Evolutionary conservation across 2,888 invertebrate genomes (phyloP).

Genomic region (Julus scanicus): DNA sequence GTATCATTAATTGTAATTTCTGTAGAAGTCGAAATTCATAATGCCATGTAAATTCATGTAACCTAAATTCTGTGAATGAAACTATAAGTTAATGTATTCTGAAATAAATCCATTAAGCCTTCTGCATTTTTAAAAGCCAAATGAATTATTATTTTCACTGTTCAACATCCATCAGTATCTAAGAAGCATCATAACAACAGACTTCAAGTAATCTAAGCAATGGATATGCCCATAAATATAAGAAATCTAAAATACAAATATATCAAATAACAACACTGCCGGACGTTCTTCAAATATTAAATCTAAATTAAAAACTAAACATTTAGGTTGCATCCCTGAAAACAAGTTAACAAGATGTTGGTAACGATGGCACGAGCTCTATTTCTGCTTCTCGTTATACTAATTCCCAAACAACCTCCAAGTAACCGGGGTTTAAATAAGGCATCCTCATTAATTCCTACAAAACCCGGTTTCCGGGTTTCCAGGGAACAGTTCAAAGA

Average conservation of each 20-base stretch:
- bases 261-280: too few species aligned
- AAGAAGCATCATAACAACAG: neutral
- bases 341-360: neutral
- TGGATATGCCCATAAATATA: neutral
- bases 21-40: too few species aligned
- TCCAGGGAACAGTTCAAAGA: neutral
- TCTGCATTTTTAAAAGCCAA: neutral
- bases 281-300: neutral
- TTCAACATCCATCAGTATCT: neutral
- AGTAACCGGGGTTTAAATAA: slow-evolving; percentile 1
- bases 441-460: slow-evolving; percentile 15
- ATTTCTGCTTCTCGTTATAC: neutral
- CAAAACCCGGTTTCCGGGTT: neutral
- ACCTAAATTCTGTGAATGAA: too few species aligned
- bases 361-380: neutral
- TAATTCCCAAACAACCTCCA: slow-evolving; percentile 3
- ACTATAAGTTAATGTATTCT: too few species aligned
- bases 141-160: too few species aligned
- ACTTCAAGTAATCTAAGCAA: neutral
- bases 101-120: neutral
- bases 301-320: neutral
- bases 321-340: neutral
- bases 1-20: too few species aligned
- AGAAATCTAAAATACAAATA: too few species aligned
- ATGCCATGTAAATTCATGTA: too few species aligned